Conservation (phyloP, 1,140 invertebrate species). For the Psilanteris sp. region DNA sequence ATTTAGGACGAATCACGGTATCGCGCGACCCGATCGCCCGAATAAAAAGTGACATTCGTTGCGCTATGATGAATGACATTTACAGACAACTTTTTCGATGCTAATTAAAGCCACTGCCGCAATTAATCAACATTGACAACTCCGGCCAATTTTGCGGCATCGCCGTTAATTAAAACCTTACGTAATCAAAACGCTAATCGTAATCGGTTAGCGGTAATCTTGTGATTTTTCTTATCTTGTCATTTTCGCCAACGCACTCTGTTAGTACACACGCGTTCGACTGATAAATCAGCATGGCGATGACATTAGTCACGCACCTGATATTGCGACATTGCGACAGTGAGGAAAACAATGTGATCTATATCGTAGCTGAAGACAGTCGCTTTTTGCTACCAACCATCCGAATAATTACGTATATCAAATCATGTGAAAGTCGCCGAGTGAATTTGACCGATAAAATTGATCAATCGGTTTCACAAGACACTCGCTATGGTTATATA, state of each 20-base stretch:
- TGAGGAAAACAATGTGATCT: conserved; percentile 53
- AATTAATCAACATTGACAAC: conserved; percentile 32
- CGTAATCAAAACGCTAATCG: conserved; percentile 6
- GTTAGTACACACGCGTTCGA: conserved; percentile 11
- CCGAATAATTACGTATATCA: conserved; percentile 51
- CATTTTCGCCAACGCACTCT: neutral
- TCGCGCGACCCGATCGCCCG: conserved; percentile 15
- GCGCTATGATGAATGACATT: conserved; percentile 49
- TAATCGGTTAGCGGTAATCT: conserved; percentile 12
- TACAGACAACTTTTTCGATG: conserved; percentile 8
- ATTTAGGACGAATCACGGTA: conserved; percentile 52
- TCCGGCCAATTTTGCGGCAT: conserved; percentile 2
- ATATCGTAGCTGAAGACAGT: conserved; percentile 44
- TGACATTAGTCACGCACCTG: conserved; percentile 63
- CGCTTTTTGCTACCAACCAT: conserved; percentile 37
- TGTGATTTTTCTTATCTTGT: conserved; percentile 16
- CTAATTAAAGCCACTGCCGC: conserved; percentile 16
- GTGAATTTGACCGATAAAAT: conserved; percentile 45
- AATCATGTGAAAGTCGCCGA: conserved; percentile 43
- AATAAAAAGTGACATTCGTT: conserved; percentile 16
- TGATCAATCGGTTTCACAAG: conserved; percentile 33
- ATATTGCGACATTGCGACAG: conserved; percentile 50
- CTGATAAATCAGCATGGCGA: conserved; percentile 53
- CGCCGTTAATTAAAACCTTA: conserved; percentile 22
- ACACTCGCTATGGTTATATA: too few species aligned